A percentile compares a stretch with the other conserved stretches of the same genome.
phyloP scores from a whole-genome alignment of 2,797 vertebrate genomes.

The Masticophis lateralis region DNA sequence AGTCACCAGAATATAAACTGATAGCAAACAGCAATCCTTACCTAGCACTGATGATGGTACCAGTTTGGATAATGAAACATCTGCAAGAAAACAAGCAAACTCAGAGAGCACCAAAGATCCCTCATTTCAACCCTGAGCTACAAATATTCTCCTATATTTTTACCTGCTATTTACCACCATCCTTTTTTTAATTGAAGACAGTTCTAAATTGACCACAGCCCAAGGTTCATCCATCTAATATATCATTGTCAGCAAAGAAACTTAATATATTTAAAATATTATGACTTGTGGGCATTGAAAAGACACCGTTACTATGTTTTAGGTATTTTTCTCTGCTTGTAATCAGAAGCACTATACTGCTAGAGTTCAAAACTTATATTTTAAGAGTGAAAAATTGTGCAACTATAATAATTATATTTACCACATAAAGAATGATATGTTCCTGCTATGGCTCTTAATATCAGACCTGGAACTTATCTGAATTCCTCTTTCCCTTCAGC shows the following conservation, averaged over 20 bases:
- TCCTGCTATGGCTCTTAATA: background rate
- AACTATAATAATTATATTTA: background rate
- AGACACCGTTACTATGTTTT: background rate
- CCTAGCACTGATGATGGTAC: too few species aligned
- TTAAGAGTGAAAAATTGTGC: background rate
- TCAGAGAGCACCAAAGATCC: too few species aligned
- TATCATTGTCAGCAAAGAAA: background rate
- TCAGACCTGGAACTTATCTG: background rate
- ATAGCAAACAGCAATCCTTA: too few species aligned
- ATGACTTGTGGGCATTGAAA: background rate
- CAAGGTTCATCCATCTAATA: background rate
- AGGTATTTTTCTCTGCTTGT: background rate
- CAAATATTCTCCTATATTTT: background rate
- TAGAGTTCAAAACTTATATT: background rate
- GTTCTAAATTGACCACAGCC: background rate
- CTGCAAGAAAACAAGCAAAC: too few species aligned
- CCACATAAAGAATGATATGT: background rate
- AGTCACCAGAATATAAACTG: too few species aligned
- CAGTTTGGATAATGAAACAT: too few species aligned
- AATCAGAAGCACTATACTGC: background rate
- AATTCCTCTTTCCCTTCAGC: background rate
- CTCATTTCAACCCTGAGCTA: background rate
- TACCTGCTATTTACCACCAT: background rate
- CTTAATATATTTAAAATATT: background rate
- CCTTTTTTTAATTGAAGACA: background rate